Conservation (phyloP, 2,888 invertebrate genomes). For the Hirudinaria manillensis region DNA sequence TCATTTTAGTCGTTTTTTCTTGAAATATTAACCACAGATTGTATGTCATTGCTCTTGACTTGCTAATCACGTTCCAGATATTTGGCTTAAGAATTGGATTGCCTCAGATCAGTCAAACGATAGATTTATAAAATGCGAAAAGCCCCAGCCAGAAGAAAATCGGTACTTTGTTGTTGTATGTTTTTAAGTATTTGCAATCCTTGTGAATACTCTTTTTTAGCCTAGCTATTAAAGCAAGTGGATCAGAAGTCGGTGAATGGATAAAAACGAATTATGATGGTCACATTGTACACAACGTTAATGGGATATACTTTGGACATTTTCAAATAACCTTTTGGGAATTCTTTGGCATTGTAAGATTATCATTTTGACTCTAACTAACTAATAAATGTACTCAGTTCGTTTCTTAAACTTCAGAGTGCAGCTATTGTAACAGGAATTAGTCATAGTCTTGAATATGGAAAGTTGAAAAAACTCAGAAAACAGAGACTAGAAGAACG, state of each 20-base stretch:
- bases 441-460: neutral
- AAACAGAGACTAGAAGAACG: too few relatives aligned
- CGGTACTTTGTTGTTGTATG: too few relatives aligned
- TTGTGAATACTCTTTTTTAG: too few relatives aligned
- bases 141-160: neutral
- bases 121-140: neutral
- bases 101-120: neutral
- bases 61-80: neutral
- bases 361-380: neutral
- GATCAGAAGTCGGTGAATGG: too few relatives aligned
- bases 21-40: too few relatives aligned
- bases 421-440: slow-evolving; percentile 11
- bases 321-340: neutral
- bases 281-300: too few relatives aligned
- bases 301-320: neutral
- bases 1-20: too few relatives aligned
- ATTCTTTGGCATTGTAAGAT: neutral
- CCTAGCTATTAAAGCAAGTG: too few relatives aligned
- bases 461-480: neutral
- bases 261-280: too few relatives aligned
- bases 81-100: slow-evolving; percentile 6
- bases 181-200: too few relatives aligned
- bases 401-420: neutral
- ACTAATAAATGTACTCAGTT: neutral
- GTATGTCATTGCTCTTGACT: too few relatives aligned